Conservation (phyloP, 2,113 vertebrate genomes). For the Triplophysa dalaica region DNA sequence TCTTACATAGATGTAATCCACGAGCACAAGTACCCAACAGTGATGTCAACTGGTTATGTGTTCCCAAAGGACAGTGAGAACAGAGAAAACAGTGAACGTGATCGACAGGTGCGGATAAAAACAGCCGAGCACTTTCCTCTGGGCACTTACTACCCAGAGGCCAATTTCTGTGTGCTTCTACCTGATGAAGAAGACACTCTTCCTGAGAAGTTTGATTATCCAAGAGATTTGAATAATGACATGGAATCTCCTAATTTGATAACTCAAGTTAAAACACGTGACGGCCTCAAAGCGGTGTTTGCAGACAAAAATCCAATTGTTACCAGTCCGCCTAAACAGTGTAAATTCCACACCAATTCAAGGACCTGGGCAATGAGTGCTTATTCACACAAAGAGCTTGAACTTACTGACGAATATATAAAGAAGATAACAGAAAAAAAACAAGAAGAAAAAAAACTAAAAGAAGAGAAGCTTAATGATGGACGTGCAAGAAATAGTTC, state of each 20-base stretch:
- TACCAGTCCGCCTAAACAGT: not conserved
- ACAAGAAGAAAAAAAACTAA: not conserved
- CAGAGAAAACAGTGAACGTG: not conserved
- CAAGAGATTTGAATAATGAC: fast-evolving
- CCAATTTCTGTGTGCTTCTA: slow-evolving; percentile 15
- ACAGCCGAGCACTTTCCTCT: not conserved
- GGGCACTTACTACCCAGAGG: slow-evolving; percentile 12
- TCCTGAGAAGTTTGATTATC: not conserved
- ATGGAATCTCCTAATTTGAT: slow-evolving; percentile 18
- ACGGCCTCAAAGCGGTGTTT: not conserved
- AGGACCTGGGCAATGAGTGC: not conserved
- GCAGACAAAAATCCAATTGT: not conserved
- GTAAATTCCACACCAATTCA: fast-evolving
- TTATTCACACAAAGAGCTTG: not conserved
- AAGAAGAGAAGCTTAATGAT: too few relatives aligned
- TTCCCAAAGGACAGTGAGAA: not conserved
- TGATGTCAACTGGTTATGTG: slow-evolving; percentile 24
- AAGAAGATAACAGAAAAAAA: not conserved
- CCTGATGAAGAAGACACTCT: not conserved
- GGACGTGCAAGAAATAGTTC: not conserved
- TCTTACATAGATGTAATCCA: slow-evolving; percentile 1
- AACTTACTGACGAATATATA: not conserved
- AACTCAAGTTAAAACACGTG: not conserved
- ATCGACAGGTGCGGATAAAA: not conserved
- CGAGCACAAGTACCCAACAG: not conserved